Evolutionary conservation across 1,140 invertebrate genomes (phyloP), one percentile per base, ranked within the genome.

Genomic region (Aphelenchoides fujianensis): DNA sequence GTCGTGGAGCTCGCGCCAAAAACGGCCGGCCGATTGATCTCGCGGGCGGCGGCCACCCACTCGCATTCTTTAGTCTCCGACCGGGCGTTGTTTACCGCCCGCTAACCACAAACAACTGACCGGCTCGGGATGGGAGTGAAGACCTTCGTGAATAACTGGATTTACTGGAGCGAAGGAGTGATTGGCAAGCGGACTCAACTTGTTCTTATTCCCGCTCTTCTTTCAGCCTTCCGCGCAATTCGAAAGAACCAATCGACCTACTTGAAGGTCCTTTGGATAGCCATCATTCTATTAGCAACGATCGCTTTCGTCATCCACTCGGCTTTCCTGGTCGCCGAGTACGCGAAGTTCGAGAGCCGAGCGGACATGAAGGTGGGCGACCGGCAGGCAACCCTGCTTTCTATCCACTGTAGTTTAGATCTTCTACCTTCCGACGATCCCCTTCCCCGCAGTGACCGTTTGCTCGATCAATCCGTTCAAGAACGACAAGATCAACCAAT

Each of bases 381-480:
- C 30, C 12, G 53, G 1, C 12, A 1, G 53, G n/a, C 55, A 23
- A 48, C 5, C 34, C 7, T 59, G 55, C 34, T 59, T n/a, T n/a
- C n/a, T n/a, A 59, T 30, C 34, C 19, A 59, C 5, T 23, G 5
- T 59, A 19, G 37, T 66, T 66, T 30, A 66, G 63, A 34, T 66
- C 1, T 66, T 41, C 32, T 34, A 34, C n/a, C 16, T 37, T 27
- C n/a, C 31, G 12, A 66, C 37, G 27, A 36, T 66, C 9, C 27
- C 63, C 12, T 66, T 66, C 32, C 63, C 63, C n/a, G 63, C 63
- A 12, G 63, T 66, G 32, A 66, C 63, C 12, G 31, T 66, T 30
- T 66, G 63, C 7, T n/a, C 12, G 19, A 2, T 66, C 16, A 66
- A 66, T 66, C 63, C 63, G 12, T 66, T 66, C 63, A 66, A 66